Base-by-base conservation (phyloP, 2,113 vertebrate species). In the Cnemophilus loriae region DNA sequence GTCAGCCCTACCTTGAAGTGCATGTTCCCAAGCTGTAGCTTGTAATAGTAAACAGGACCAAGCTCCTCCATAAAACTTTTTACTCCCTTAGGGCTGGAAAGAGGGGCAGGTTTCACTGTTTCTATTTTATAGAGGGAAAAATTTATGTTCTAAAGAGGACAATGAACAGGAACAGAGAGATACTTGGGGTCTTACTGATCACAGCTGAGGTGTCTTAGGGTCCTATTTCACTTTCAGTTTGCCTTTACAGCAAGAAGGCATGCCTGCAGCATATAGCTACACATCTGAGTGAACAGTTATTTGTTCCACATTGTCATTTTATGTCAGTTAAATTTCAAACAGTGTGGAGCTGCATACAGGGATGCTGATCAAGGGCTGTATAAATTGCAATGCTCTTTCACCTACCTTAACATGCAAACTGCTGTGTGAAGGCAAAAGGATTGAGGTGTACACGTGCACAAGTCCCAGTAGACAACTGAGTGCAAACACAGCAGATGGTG, bases 401-500 rank as follows among this genome's bases (percentile, higher is more conserved):
- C 42, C 30, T 42, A 55, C 70, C 53, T 86, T 32, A 73, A 47
- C 37, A 19, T 28, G 27, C 68, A 89, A 65, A 74, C 21, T 69
- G 35, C 81, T 82, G 4, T 28, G 20, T 13, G 30, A 93, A 91
- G 71, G 42, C 53, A 85, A 41, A 59, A 89, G 71, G 46, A 70
- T 41, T 84, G 33, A 59, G 56, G 39, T 4, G 7, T 16, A 53
- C 47, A 56, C 0, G 1, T 77, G 64, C 56, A 49, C 39, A 64
- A 90, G 79, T 71, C 68, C 73, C 80, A 71, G 50, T 0, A 84
- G 83, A 90, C 56, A 75, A 13, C 35, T 18, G 85, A 86, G 64
- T 71, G 50, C 56, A 92, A 96, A 74, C 47, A 74, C n/a, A 93
- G 85, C 85, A 96, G 88, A 94, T 95, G 93, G 81, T 91, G 87